Percentiles rank a stretch among this genome's conserved stretches.
Conservation (phyloP, 2,888 invertebrate genomes). For the Drosophila nigricruria region DNA sequence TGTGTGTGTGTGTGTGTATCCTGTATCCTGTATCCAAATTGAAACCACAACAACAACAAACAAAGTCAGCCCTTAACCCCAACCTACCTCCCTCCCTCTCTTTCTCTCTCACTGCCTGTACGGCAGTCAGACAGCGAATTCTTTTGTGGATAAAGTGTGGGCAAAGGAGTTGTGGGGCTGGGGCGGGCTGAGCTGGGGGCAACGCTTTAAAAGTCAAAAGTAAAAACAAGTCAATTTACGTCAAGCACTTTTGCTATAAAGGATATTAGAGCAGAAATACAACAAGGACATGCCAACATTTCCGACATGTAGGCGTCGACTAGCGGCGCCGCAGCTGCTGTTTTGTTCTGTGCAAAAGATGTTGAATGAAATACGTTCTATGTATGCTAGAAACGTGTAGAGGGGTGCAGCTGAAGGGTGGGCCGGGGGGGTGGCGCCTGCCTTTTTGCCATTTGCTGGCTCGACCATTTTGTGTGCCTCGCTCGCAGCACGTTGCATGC, state of each 20-base stretch:
- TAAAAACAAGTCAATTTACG: conserved; percentile 82
- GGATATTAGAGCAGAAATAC: conserved; percentile 82
- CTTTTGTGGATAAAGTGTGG: conserved; percentile 7
- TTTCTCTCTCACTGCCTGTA: neutral
- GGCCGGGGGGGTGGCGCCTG: conserved; percentile 4
- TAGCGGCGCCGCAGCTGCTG: conserved; percentile 69
- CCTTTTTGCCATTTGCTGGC: conserved; percentile 64
- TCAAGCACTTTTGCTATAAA: conserved; percentile 82
- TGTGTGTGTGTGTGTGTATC: conserved; percentile 39
- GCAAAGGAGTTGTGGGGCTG: neutral
- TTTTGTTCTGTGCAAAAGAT: conserved; percentile 23
- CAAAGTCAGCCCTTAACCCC: conserved; percentile 20
- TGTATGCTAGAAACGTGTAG: conserved; percentile 13
- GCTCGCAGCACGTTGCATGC: conserved; percentile 73
- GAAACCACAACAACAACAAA: conserved; percentile 78
- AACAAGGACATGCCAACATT: conserved; percentile 81
- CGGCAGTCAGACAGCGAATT: conserved; percentile 27
- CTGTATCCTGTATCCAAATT: conserved; percentile 75
- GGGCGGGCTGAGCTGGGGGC: neutral
- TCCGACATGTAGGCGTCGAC: conserved; percentile 81
- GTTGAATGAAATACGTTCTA: conserved; percentile 33
- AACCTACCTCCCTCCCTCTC: neutral
- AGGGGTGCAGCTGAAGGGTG: neutral
- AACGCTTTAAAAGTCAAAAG: conserved; percentile 80
- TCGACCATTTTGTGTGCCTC: conserved; percentile 71